Evolutionary conservation across 2,888 invertebrate species (phyloP), one percentile per base, ranked within the genome.

Genomic region (Hanleya hanleyi): DNA sequence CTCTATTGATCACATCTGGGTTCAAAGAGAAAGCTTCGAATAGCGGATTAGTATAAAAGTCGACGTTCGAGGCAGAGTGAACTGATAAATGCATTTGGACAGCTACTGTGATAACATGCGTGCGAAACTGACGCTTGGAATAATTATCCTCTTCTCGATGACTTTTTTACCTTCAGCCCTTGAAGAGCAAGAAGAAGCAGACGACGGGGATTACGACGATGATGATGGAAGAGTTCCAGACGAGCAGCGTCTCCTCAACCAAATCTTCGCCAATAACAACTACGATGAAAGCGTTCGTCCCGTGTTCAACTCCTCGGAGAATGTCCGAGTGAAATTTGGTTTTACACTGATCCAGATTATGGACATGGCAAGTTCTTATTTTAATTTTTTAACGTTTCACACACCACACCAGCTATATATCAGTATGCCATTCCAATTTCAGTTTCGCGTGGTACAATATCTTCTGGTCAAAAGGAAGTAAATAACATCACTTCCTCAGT

Each of bases 341-440:
- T 91, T 92, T 79, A 92, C 92, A 0, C 88, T 92, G 51, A 92
- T 92, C 49, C 92, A 92, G 81, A 91, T 92, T 67, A 92, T 92
- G 87, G 92, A 92, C 82, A 91, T 92, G 92, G 92, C 92, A 80
- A 90, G 91, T 81, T 33, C n/a, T 22, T 35, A 66, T 18, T n/a
- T n/a, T n/a, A n/a, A 57, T n/a, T 57, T 9, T n/a, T 57, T 26
- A 29, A 15, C 7, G 9, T n/a, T 29, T 15, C 9, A 12, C 7
- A 29, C 29, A 29, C 29, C 9, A 57, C 9, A 26, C 9, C 29
- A 29, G 57, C 29, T 57, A 26, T 29, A 12, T 12, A 57, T 57
- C 22, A n/a, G 9, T n/a, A n/a, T n/a, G n/a, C n/a, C n/a, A n/a
- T n/a, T n/a, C n/a, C n/a, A n/a, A n/a, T n/a, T n/a, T n/a, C n/a